A percentile compares a stretch with the other conserved stretches of the same genome.
Evolutionary conservation across 2,113 vertebrate species (phyloP).

Genomic region (Vanacampus margaritifer): DNA sequence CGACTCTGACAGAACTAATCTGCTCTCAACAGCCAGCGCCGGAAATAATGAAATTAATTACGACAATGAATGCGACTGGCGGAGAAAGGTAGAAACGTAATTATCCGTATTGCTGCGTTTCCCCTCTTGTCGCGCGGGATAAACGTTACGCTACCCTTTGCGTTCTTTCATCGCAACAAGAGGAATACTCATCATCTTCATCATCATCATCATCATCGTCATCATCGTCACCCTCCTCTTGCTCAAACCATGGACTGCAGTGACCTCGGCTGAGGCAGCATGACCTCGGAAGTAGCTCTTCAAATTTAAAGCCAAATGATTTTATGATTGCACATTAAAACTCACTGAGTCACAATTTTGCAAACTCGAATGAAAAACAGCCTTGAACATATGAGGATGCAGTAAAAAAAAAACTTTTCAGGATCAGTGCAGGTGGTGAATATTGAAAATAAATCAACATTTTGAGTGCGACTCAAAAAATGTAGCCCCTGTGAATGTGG

Average conservation of each 20-base stretch:
- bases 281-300: not conserved
- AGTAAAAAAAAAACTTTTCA: not conserved
- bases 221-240: not conserved
- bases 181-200: not conserved
- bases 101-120: slow-evolving; percentile 51
- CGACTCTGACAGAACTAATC: slow-evolving; percentile 62
- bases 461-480: not conserved
- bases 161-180: slow-evolving; percentile 11
- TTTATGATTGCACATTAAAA: not conserved
- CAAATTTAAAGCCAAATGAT: not conserved
- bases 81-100: slow-evolving; percentile 70
- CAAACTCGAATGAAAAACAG: not conserved
- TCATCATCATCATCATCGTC: not conserved
- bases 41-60: slow-evolving; percentile 75
- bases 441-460: not conserved
- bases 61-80: slow-evolving; percentile 61
- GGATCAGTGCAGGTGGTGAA: not conserved
- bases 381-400: not conserved
- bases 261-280: not conserved
- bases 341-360: not conserved
- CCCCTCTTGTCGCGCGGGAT: slow-evolving; percentile 24
- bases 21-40: slow-evolving; percentile 64
- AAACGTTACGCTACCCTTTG: slow-evolving; percentile 19
- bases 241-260: not conserved
- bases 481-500: not conserved